Base-by-base conservation (phyloP, 2,888 invertebrate species). In the Melanostoma scalare region DNA sequence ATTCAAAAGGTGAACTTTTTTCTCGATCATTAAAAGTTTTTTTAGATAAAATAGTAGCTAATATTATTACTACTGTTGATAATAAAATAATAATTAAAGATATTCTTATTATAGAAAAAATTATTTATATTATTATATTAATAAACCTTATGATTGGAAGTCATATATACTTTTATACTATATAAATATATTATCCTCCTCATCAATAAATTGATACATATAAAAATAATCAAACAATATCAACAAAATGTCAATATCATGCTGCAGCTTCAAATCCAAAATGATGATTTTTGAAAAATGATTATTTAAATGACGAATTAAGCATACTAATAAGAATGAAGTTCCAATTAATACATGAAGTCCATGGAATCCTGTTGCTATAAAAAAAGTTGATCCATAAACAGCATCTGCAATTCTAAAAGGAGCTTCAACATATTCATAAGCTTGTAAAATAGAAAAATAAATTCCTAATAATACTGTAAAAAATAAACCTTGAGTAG, bases 101-200 rank as follows among this genome's bases (percentile, higher is more conserved):
- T 20, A 20, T 20, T 20, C 20, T 20, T 20, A 20, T 20, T 20
- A 94, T 20, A 20, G 20, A 20, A 20, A 20, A 20, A 20, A 20
- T 20, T 20, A 20, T 20, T 20, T 20, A 20, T 20, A 20, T 20
- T 20, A 20, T 20, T 20, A 20, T 20, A 20, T 20, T 20, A 20
- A 20, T 20, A 20, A 20, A 20, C 20, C 20, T 20, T 20, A 20
- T 20, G 20, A 20, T 20, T 20, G 20, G 20, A 20, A 20, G 91
- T 94, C 92, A 94, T 93, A 92, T 93, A 93, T 94, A 94, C 93
- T 94, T 89, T 92, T 94, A 94, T 94, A 94, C 92, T 94, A 94
- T 93, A 93, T 93, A 93, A 93, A 93, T 68, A 72, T 76, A 82
- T 85, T 92, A 93, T 87, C 92, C 93, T 87, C 93, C 93, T 93